Evolutionary conservation across 1,140 invertebrate species (phyloP).

Genomic region (Asbolus verrucosus): DNA sequence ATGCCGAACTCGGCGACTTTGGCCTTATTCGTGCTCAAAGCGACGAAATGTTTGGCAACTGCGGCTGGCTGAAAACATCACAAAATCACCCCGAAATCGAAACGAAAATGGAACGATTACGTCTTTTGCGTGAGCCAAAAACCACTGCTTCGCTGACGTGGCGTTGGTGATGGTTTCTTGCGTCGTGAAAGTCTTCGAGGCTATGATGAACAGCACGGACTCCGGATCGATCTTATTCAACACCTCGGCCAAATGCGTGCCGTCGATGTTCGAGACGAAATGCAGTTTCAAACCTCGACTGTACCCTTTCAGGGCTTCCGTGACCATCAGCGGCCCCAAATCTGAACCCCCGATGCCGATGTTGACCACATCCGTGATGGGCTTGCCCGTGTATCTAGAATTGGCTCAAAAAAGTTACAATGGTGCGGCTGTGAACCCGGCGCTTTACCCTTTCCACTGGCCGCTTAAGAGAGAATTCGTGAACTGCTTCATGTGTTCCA

Average conservation of each 20-base stretch:
- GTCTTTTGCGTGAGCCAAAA: conserved; percentile 87
- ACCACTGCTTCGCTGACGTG: conserved; percentile 96
- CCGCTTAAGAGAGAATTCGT: conserved; percentile 78
- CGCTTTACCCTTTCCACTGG: conserved; percentile 70
- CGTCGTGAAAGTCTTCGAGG: conserved; percentile 99
- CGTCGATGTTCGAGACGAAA: conserved; percentile 99
- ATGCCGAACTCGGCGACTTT: conserved; percentile 98
- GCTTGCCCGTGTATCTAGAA: conserved; percentile 88
- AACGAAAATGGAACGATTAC: conserved; percentile 69
- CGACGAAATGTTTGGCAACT: conserved; percentile 98
- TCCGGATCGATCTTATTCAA: conserved; percentile 93
- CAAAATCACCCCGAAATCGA: background rate
- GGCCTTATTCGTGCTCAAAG: conserved; percentile 93
- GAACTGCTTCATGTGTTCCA: conserved; percentile 96
- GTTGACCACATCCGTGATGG: conserved; percentile 98
- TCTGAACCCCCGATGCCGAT: conserved; percentile 99
- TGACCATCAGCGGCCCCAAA: conserved; percentile 98
- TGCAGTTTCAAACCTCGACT: conserved; percentile 90
- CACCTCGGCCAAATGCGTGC: conserved; percentile 96
- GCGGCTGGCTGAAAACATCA: conserved; percentile 76
- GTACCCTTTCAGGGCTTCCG: conserved; percentile 95
- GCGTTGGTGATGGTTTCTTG: conserved; percentile 99
- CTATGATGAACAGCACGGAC: conserved; percentile 97
- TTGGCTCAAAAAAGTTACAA: too few species aligned
- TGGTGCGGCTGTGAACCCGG: conserved; percentile 1